These are phyloP conservation scores for Drosophila ananassae DNA, from an alignment of 1,140 invertebrate species.

Conservation along the genomic window DNA sequence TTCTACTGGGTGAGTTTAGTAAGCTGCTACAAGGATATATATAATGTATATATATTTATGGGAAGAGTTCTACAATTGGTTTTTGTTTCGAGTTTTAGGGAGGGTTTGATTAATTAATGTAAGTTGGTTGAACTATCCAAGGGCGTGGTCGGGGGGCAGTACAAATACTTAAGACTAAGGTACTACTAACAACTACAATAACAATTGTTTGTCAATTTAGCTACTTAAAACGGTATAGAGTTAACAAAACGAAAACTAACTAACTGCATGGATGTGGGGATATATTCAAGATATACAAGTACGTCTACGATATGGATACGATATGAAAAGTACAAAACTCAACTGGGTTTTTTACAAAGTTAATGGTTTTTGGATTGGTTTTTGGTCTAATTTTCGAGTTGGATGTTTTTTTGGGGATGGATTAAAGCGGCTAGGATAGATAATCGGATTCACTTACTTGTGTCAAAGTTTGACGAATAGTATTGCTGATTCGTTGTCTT, in stretches of 20 bases:
- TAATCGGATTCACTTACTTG: constrained; percentile 85
- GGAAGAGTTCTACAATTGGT: constrained; percentile 25
- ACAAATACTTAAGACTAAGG: constrained; percentile 39
- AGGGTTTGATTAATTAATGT: constrained; percentile 36
- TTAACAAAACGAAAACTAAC: constrained; percentile 37
- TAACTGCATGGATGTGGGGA: constrained; percentile 42
- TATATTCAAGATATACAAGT: constrained; percentile 12
- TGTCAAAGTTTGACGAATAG: constrained; percentile 88
- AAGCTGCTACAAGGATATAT: constrained; percentile 71
- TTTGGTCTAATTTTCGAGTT: constrained; percentile 20
- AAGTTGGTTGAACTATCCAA: constrained; percentile 33
- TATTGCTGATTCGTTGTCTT: constrained; percentile 88
- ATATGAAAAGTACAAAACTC: constrained; percentile 17
- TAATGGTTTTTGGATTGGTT: constrained; percentile 27
- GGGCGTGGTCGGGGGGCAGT: constrained; percentile 6
- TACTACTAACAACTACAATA: constrained; percentile 48
- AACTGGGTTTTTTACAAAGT: constrained; percentile 21
- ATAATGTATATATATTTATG: constrained; percentile 43
- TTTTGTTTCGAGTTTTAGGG: constrained; percentile 18
- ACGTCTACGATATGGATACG: constrained; percentile 25
- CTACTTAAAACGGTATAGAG: constrained; percentile 30
- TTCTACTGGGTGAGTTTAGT: constrained; percentile 79
- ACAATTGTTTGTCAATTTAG: constrained; percentile 37
- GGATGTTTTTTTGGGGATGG: constrained; percentile 32
- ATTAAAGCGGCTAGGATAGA: constrained; percentile 45